A percentile compares a stretch with the other conserved stretches of the same genome.
These are phyloP conservation scores for Rhizomys pruinosus DNA, from an alignment of 2,113 vertebrate species.

Conservation along the genomic window DNA sequence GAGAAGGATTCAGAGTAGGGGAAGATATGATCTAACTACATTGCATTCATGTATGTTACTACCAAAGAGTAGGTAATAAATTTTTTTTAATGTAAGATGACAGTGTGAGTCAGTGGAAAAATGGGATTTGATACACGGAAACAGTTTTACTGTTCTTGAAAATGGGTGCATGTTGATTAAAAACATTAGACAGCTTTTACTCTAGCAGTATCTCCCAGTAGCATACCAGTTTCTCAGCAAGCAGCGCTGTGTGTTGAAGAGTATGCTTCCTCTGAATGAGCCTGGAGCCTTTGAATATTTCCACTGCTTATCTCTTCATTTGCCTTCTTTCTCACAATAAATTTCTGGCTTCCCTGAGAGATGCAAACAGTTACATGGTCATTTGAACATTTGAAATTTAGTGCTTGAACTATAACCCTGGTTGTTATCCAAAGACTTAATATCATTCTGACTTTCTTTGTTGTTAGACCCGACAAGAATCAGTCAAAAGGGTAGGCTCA, in stretches of 20 bases:
- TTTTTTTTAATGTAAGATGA: neutral
- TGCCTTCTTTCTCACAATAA: conserved; percentile 37
- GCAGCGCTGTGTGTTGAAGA: neutral
- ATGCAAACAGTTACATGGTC: conserved; percentile 29
- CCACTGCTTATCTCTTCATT: neutral
- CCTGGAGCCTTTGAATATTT: neutral
- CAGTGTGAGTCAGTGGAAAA: conserved; percentile 37
- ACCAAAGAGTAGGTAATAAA: neutral
- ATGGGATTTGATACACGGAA: conserved; percentile 42
- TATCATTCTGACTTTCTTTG: conserved; percentile 62
- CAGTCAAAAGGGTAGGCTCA: neutral
- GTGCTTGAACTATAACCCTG: conserved; percentile 56
- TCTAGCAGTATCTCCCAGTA: neutral
- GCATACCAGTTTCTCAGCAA: conserved; percentile 45
- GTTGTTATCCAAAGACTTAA: conserved; percentile 65
- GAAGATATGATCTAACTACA: neutral
- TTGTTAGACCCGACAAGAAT: conserved; percentile 46
- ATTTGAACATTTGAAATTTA: conserved; percentile 57
- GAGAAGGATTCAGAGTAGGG: neutral
- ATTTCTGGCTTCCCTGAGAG: conserved; percentile 31
- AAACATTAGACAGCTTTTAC: conserved; percentile 21
- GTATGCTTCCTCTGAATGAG: conserved; percentile 27
- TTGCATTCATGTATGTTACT: neutral
- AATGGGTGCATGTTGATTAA: neutral
- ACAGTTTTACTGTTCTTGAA: conserved; percentile 41